Base-by-base conservation (phyloP, 2,797 vertebrate genomes). In the Siniperca obscura region DNA sequence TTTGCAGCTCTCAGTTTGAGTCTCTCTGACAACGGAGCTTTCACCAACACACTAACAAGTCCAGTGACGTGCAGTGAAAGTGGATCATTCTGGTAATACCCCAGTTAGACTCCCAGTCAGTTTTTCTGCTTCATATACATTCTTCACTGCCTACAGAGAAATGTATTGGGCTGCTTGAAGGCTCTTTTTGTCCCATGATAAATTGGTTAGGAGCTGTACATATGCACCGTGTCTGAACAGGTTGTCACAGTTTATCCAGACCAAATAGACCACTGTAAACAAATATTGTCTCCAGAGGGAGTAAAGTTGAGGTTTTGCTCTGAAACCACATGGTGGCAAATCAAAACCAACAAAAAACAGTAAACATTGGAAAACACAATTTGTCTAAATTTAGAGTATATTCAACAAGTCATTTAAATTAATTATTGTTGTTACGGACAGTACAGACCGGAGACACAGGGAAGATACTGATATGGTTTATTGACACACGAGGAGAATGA, bases 1-100 rank as follows among this genome's bases (percentile, higher is more conserved):
- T 71, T 66, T 19, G 66, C 8, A 19, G 59, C 71, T 79, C 52
- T 76, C 22, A 34, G 48, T 78, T 53, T 52, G 38, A 77, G 53
- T 64, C 19, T 55, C 34, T 69, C 57, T 56, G 62, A 76, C 36
- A 71, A 69, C 66, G 42, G 36, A 61, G 38, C 67, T 22, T 78
- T 62, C 48, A 52, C 76, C 44, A 60, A 84, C 46, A 70, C 13
- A 53, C 44, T 27, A 38, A 71, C 56, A 56, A 69, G 78, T 57
- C 42, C 38, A 68, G 70, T 75, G 66, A 65, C 3, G n/a, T 62
- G 70, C 38, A 60, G 40, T 13, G 30, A 80, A 93, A 87, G 52
- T 86, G 75, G 88, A 76, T 88, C 86, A 87, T 1, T 48, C 22
- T 83, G 55, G 44, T 59, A 46, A 82, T 25, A 69, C 1, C 64